Evolutionary conservation across 1,140 invertebrate species (phyloP), one percentile per base, ranked within the genome.

Genomic region (Neodiprion pinetum): DNA sequence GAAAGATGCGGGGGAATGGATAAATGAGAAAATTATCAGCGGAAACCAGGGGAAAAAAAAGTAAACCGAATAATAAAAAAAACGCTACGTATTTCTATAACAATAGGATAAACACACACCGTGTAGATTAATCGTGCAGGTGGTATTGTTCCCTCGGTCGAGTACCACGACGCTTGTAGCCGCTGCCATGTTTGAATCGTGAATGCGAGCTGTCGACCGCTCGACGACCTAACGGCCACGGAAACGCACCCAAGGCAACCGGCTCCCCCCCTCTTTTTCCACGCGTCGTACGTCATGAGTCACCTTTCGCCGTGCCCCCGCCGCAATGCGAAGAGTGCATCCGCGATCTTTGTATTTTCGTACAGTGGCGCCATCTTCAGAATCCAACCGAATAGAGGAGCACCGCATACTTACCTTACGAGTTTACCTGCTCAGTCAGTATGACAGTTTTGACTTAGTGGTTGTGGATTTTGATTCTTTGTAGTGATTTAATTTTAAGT

Each of bases 141-240:
- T 97, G 87, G 96, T 97, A 91, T 97, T 97, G 90, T 97, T 97
- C 87, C 96, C 96, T 88, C 96, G 93, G 90, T 97, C 96, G 84
- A 97, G 92, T 84, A 96, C 94, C 86, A 97, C 95, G 89, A 97
- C 96, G 92, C 95, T 96, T 80, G 95, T 96, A 90, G 95, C 93
- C 82, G 93, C 94, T 93, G 94, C 93, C 92, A 94, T 95, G 90
- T 91, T 90, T 88, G 83, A 87, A 84, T 84, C 81, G 85, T 88
- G 84, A 87, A 88, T 88, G 85, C 78, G 28, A 40, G 71, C 61
- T 74, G 72, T 72, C 72, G 75, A 72, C 68, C 70, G 68, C 67
- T 61, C 53, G 53, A 61, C 53, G 53, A 12, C 28, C 28, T 40
- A 40, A 61, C 53, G 53, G 53, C 28, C 5, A 40, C 28, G 28